phyloP scores from a whole-genome alignment of 2,797 vertebrate species.

The Cirrhinus mrigala region DNA sequence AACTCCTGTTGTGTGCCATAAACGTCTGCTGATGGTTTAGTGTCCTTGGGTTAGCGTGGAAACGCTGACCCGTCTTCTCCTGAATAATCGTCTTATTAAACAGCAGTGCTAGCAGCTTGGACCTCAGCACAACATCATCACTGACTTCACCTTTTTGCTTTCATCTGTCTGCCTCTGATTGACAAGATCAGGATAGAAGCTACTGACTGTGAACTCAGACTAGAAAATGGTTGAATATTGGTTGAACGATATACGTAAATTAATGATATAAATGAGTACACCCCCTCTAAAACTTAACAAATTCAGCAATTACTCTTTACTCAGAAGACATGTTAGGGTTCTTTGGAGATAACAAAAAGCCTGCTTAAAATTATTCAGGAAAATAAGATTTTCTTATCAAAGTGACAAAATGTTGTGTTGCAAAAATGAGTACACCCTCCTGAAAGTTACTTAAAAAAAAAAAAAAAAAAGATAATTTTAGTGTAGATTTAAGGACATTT shows the following conservation, averaged over 20 bases:
- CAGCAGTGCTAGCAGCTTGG: constrained; percentile 13
- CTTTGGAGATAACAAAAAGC: too few relatives aligned
- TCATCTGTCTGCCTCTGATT: constrained; percentile 16
- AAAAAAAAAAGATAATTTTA: too few relatives aligned
- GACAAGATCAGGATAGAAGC: background rate
- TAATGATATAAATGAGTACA: too few relatives aligned
- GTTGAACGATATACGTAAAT: background rate
- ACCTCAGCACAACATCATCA: background rate
- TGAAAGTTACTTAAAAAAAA: too few relatives aligned
- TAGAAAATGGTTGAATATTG: background rate
- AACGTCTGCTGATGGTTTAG: constrained; percentile 10
- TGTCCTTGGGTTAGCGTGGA: constrained; percentile 12
- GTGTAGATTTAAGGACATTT: too few relatives aligned
- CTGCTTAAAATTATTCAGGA: too few relatives aligned
- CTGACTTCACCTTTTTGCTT: constrained; percentile 3
- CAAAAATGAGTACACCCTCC: too few relatives aligned
- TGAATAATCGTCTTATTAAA: constrained; percentile 49
- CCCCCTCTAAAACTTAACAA: too few relatives aligned
- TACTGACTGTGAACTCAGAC: background rate
- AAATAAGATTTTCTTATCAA: too few relatives aligned
- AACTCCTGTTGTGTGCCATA: constrained; percentile 31
- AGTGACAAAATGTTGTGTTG: too few relatives aligned
- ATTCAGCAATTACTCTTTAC: too few relatives aligned
- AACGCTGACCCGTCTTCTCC: constrained; percentile 21
- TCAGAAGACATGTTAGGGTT: too few relatives aligned